Conservation (phyloP, 2,797 vertebrate species). For the Orestias chungarensis region DNA sequence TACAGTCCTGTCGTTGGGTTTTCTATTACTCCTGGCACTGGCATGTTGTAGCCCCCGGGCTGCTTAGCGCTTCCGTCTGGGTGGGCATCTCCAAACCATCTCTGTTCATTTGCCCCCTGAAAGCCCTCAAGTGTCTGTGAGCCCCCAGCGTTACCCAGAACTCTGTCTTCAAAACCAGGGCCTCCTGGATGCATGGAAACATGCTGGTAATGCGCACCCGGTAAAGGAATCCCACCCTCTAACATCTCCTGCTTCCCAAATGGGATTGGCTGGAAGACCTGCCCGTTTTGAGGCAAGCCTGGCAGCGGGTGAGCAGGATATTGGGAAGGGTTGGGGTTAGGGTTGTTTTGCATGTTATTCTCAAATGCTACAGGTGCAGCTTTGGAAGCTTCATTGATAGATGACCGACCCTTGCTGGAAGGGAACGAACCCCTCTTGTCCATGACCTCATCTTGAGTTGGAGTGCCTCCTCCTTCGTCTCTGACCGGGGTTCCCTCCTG, state of each 20-base stretch:
- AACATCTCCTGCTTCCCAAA: conserved; percentile 37
- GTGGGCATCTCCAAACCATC: conserved; percentile 74
- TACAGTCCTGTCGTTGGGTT: conserved; percentile 41
- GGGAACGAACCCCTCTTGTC: conserved; percentile 83
- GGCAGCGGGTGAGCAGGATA: conserved; percentile 63
- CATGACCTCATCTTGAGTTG: conserved; percentile 97
- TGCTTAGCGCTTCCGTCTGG: conserved; percentile 71
- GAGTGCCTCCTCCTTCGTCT: conserved; percentile 93
- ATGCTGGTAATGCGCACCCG: conserved; percentile 81
- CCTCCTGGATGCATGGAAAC: conserved; percentile 82
- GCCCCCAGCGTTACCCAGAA: conserved; percentile 74
- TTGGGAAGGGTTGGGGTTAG: conserved; percentile 18
- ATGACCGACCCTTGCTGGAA: conserved; percentile 24
- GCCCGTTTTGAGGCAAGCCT: conserved; percentile 61
- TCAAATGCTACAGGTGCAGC: conserved; percentile 60
- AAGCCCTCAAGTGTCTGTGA: conserved; percentile 83
- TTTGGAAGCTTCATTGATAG: conserved; percentile 18
- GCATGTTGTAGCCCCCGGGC: conserved; percentile 40
- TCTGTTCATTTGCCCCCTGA: conserved; percentile 58
- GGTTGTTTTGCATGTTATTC: conserved; percentile 46
- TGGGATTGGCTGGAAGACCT: conserved; percentile 48
- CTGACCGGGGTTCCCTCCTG: conserved; percentile 92
- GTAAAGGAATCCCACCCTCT: conserved; percentile 25
- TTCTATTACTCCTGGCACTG: conserved; percentile 33
- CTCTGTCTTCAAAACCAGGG: conserved; percentile 56